Base-by-base conservation (phyloP, 37 sponge, comb jelly and placozoan species). In the Cliona cf. orientalis region DNA sequence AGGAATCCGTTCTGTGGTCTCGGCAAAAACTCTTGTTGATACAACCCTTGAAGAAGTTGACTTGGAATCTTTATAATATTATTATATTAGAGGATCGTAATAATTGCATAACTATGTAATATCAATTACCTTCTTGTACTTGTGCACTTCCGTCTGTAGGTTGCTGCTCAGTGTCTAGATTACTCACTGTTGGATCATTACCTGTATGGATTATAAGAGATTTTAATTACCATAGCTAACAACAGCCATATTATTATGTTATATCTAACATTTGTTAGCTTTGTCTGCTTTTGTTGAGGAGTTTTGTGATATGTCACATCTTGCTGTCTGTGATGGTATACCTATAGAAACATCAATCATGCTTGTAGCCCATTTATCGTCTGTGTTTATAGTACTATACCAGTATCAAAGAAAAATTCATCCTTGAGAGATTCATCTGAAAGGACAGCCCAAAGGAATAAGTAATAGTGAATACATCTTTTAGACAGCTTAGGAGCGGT, bases 401-500 rank as follows among this genome's bases (percentile, higher is more conserved):
- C n/a, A n/a, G n/a, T n/a, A n/a, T n/a, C n/a, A n/a, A n/a, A n/a
- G n/a, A n/a, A 70, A 38, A 42, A 70, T 12, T 70, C 71, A 28
- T 42, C 44, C 42, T 45, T 70, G 42, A 70, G 44, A 11, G 31
- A n/a, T 22, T 31, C 21, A 45, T 70, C 2, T 19, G 31, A 41
- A 21, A 31, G 31, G 42, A 70, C 22, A 23, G 71, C 71, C 71
- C 71, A 70, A 23, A 70, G 28, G 45, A 23, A 70, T 21, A 70
- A 1, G 11, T 70, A 70, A 31, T 42, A 42, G 29, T 70, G 71
- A 11, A 39, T 3, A 41, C 71, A 70, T 19, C 71, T 23, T 23
- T 31, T 23, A 42, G 71, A 70, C 22, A 70, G 71, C 45, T 70
- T 70, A 22, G 71, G 71, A 4, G 71, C 29, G 11, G 71, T 70